Conservation (phyloP, 2,113 vertebrate genomes). For the Ia io region DNA sequence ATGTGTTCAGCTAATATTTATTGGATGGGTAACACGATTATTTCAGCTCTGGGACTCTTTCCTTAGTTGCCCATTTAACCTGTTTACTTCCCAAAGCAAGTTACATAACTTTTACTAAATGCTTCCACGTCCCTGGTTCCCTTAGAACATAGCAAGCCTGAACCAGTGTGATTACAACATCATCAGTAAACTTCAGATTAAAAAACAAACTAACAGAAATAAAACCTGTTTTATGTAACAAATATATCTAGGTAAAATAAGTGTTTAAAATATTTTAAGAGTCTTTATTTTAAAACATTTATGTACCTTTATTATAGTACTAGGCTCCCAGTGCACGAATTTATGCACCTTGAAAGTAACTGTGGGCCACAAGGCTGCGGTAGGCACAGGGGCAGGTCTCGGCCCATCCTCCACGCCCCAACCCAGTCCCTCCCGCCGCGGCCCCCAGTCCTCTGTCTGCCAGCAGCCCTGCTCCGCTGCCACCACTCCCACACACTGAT, state of each 20-base stretch:
- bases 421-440: too few species aligned
- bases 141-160: background rate
- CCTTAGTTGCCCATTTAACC: background rate
- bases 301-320: background rate
- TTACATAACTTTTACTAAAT: conserved; percentile 33
- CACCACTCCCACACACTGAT: too few species aligned
- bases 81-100: conserved; percentile 14
- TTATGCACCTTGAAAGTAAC: too few species aligned
- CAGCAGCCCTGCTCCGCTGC: too few species aligned
- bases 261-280: conserved; percentile 21
- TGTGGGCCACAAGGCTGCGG: too few species aligned
- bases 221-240: background rate
- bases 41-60: conserved; percentile 23
- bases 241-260: background rate
- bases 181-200: background rate
- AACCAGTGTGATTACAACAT: background rate
- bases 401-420: too few species aligned
- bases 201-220: background rate
- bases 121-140: background rate
- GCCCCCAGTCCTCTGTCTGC: too few species aligned
- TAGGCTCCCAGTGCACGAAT: too few species aligned
- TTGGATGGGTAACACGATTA: background rate
- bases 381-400: too few species aligned
- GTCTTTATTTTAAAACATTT: conserved; percentile 26
- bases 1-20: background rate